These are phyloP conservation scores for Cataglyphis hispanica DNA, from an alignment of 1,140 invertebrate species.

Conservation along the genomic window DNA sequence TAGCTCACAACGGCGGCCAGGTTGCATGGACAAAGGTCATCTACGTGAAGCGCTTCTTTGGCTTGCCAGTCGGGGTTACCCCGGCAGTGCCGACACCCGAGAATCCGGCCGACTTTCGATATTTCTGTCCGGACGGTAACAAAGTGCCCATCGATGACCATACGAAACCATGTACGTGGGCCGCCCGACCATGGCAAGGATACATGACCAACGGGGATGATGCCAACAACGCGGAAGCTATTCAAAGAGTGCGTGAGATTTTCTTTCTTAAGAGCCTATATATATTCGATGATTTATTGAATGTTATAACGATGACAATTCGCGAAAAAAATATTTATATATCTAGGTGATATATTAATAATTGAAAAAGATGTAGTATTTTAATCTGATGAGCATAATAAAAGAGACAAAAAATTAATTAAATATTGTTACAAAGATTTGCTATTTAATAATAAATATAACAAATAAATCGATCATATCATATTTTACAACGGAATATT, in stretches of 20 bases:
- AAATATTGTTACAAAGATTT: neutral
- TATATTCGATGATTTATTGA: slow-evolving; percentile 11
- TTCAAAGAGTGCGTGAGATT: slow-evolving; percentile 79
- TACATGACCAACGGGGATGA: slow-evolving; percentile 89
- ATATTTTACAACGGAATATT: neutral
- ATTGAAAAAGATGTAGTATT: neutral
- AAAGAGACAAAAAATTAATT: neutral
- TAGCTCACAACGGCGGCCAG: slow-evolving; percentile 92
- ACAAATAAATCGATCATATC: neutral
- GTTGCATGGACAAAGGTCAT: slow-evolving; percentile 95
- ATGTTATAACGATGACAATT: neutral
- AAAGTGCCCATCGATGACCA: slow-evolving; percentile 88
- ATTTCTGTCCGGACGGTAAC: slow-evolving; percentile 94
- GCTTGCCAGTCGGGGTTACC: slow-evolving; percentile 88
- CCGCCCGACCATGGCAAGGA: slow-evolving; percentile 93
- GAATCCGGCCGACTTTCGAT: slow-evolving; percentile 89
- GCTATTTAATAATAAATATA: neutral
- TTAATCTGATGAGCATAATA: neutral
- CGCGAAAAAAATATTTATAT: neutral
- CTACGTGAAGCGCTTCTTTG: slow-evolving; percentile 92
- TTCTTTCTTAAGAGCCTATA: neutral
- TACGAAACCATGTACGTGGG: slow-evolving; percentile 92
- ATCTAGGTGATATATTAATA: neutral
- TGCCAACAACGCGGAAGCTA: slow-evolving; percentile 84
- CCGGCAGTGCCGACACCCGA: slow-evolving; percentile 85